Evolutionary conservation across 2,113 vertebrate species (phyloP), one percentile per base, ranked within the genome.

Genomic region (Trichechus manatus): DNA sequence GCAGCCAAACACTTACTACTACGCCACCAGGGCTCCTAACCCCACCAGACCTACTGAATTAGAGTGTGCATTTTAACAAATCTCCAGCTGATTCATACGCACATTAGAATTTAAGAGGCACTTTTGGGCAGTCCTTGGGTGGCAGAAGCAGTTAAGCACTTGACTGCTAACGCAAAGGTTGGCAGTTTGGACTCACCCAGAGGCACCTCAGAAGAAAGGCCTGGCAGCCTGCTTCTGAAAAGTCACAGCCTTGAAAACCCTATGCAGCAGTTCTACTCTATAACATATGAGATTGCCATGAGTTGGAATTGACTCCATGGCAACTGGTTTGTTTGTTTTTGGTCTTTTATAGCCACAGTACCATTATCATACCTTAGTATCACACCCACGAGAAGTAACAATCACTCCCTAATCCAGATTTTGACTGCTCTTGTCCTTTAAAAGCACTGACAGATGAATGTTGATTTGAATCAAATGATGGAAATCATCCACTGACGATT

Each of bases 41-140:
- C 10, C 47, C 10, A 7, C 68, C 87, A 94, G 91, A 61, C 74
- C 61, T 4, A 9, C 29, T 36, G 64, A 91, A 44, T 80, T 72
- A 95, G 87, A 80, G 31, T 87, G 75, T 81, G 63, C 22, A 77
- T 95, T 88, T 84, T 75, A 90, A 82, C 9, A 64, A 50, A 36
- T 50, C 64, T 94, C 64, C 44, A 23, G 39, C 63, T 47, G 61
- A 68, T 39, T 88, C 89, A 15, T 2, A 39, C 2, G 10, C 36
- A 39, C 25, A 2, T 64, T 94, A 59, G 91, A 50, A 68, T 72
- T 72, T 63, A 89, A 95, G 90, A 59, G 39, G 87, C 27, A 1
- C 47, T 44, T 29, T 39, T 39, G 36, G 70, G 20, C 20, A 23
- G n/a, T 74, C 36, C 72, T 20, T 39, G 72, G 72, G 36, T 74